Percentiles rank a stretch among this genome's conserved stretches.
These are phyloP conservation scores for Troilus luridus DNA, from an alignment of 2,888 invertebrate species.

Conservation along the genomic window DNA sequence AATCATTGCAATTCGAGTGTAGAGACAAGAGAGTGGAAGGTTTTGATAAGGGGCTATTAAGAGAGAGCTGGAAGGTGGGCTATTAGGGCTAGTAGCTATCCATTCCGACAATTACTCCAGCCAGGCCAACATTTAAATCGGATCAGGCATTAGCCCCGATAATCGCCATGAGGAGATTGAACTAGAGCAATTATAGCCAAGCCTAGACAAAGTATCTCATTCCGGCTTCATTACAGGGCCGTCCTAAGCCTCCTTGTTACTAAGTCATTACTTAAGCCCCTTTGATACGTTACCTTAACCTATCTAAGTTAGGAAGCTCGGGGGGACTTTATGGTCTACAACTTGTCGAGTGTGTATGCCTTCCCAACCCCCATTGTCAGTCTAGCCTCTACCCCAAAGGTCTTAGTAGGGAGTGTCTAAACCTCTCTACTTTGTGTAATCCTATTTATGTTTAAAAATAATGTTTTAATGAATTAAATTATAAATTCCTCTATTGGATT, in stretches of 20 bases:
- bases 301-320: conserved; percentile 41
- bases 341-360: conserved; percentile 13
- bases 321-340: conserved; percentile 35
- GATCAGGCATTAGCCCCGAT: conserved; percentile 27
- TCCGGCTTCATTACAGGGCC: conserved; percentile 25
- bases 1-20: too few species aligned
- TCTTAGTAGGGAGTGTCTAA: neutral
- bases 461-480: too few species aligned
- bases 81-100: neutral
- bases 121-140: conserved; percentile 13
- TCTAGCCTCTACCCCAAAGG: neutral
- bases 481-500: too few species aligned
- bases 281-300: conserved; percentile 49
- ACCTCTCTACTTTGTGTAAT: neutral
- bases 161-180: conserved; percentile 24
- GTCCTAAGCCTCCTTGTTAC: conserved; percentile 22
- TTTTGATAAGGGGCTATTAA: neutral
- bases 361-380: neutral
- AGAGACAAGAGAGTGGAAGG: neutral
- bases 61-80: neutral
- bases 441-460: neutral
- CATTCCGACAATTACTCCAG: neutral
- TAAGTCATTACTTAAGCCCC: conserved; percentile 47
- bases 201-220: conserved; percentile 43
- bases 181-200: conserved; percentile 36